Evolutionary conservation across 2,888 invertebrate species (phyloP).

Genomic region (Macrostomum cliftonense): DNA sequence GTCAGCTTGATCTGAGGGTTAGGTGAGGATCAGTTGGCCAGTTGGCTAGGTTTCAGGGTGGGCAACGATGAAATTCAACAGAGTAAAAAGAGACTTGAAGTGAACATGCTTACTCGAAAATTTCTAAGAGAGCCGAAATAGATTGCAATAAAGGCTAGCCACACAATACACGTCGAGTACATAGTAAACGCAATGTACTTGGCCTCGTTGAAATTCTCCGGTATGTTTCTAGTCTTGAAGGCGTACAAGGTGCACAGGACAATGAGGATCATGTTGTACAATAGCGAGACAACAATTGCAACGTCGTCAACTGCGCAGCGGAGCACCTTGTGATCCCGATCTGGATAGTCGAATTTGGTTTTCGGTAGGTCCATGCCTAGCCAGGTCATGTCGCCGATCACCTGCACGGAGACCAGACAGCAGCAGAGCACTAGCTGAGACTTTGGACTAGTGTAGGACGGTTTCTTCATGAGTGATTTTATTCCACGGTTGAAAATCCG

Average conservation of each 20-base stretch:
- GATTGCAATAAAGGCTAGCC: constrained; percentile 44
- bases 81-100: too few species aligned
- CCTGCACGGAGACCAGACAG: constrained; percentile 48
- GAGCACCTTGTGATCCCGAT: constrained; percentile 43
- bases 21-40: too few species aligned
- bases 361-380: constrained; percentile 53
- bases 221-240: constrained; percentile 50
- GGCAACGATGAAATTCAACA: too few species aligned
- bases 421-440: constrained; percentile 53
- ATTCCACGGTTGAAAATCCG: constrained; percentile 42
- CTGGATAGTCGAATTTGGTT: constrained; percentile 44
- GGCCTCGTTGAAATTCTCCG: constrained; percentile 18
- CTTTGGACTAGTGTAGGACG: constrained; percentile 54
- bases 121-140: constrained; percentile 26
- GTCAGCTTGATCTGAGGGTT: constrained; percentile 48
- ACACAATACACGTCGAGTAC: constrained; percentile 52
- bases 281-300: constrained; percentile 48
- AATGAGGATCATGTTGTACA: constrained; percentile 50
- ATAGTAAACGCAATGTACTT: constrained; percentile 48
- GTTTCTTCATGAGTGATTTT: constrained; percentile 50
- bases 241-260: constrained; percentile 49
- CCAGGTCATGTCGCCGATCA: constrained; percentile 51
- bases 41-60: too few species aligned
- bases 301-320: constrained; percentile 49
- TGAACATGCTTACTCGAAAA: too few species aligned